These are phyloP conservation scores for Hippocampus mohnikei DNA, from an alignment of 2,113 vertebrate genomes.

Conservation along the genomic window DNA sequence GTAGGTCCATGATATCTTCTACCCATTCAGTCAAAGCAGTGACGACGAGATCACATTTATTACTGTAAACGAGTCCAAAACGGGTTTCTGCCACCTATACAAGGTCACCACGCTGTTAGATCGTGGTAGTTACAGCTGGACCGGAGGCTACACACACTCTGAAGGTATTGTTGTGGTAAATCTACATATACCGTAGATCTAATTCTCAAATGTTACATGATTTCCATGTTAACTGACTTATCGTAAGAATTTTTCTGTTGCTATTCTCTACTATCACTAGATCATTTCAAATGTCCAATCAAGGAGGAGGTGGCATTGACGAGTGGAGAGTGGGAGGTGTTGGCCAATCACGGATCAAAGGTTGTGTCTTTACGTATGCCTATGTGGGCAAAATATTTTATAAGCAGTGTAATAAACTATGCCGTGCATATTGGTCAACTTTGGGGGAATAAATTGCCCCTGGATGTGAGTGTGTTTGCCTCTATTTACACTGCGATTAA, in stretches of 20 bases:
- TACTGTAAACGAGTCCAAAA: conserved; percentile 90
- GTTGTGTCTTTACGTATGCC: conserved; percentile 55
- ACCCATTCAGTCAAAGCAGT: conserved; percentile 84
- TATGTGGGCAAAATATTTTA: background rate
- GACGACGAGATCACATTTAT: conserved; percentile 88
- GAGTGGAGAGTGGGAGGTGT: conserved; percentile 92
- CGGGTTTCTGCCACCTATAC: conserved; percentile 92
- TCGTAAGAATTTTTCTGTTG: background rate
- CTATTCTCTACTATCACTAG: conserved; percentile 62
- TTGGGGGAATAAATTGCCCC: too few relatives aligned
- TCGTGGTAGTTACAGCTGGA: conserved; percentile 78
- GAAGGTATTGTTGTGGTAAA: conserved; percentile 70
- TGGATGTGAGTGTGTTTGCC: too few relatives aligned
- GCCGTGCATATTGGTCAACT: background rate
- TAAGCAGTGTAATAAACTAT: background rate
- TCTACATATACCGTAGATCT: conserved; percentile 29
- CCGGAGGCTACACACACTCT: conserved; percentile 68
- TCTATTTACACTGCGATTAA: background rate
- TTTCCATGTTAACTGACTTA: background rate
- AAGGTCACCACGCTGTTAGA: conserved; percentile 79
- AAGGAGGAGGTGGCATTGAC: conserved; percentile 88
- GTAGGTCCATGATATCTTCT: conserved; percentile 95
- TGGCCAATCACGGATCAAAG: conserved; percentile 91
- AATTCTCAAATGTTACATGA: background rate
- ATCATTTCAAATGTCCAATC: conserved; percentile 87